phyloP scores from a whole-genome alignment of 2,113 vertebrate genomes.

The Xiphias gladius region DNA sequence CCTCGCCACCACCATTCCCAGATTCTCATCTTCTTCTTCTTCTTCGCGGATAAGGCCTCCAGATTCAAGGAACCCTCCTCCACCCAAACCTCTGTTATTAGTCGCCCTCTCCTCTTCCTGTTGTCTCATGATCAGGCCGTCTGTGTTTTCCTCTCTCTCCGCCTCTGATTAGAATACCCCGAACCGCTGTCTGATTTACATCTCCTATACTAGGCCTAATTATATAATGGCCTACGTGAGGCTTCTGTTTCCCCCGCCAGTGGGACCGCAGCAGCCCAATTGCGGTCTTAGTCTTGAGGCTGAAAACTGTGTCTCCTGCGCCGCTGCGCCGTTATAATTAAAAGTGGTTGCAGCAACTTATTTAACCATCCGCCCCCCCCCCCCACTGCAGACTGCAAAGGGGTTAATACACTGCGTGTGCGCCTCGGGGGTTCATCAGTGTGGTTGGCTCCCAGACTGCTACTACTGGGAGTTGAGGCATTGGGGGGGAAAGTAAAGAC shows the following conservation, averaged over 20 bases:
- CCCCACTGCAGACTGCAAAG: background rate
- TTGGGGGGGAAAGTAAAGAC: conserved; percentile 49
- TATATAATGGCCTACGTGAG: conserved; percentile 51
- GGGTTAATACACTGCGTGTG: conserved; percentile 32
- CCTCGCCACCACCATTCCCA: conserved; percentile 7
- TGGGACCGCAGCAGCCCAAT: conserved; percentile 48
- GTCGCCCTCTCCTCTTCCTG: background rate
- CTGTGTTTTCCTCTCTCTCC: background rate
- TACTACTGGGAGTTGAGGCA: conserved; percentile 21
- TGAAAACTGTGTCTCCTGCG: conserved; percentile 37
- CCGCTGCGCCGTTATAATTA: conserved; percentile 51
- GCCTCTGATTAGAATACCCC: conserved; percentile 44
- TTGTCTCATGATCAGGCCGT: conserved; percentile 8
- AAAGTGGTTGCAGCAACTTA: conserved; percentile 43
- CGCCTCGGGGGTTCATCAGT: background rate
- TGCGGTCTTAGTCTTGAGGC: conserved; percentile 37
- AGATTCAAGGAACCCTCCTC: conserved; percentile 3
- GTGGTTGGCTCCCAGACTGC: conserved; percentile 2
- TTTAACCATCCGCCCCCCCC: conserved; percentile 11
- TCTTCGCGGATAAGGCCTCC: background rate
- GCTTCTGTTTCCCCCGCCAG: conserved; percentile 16
- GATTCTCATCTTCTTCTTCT: conserved; percentile 15
- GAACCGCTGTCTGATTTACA: conserved; percentile 41
- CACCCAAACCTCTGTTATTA: background rate
- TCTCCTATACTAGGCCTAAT: conserved; percentile 44